Evolutionary conservation across 2,888 invertebrate species (phyloP).

Genomic region (Agrochola lychnidis): DNA sequence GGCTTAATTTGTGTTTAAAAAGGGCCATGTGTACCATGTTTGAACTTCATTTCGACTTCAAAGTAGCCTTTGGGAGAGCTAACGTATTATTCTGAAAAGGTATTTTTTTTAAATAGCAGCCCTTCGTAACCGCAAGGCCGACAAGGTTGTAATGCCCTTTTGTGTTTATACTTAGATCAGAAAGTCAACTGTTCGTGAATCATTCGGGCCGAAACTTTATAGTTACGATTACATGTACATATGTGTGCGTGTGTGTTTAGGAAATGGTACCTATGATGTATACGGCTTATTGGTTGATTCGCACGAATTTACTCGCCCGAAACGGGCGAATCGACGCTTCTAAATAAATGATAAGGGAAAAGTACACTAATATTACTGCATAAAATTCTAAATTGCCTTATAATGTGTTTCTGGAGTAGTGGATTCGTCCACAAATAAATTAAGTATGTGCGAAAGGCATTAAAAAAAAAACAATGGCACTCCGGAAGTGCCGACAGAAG

Average conservation of each 20-base stretch:
- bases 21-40: not conserved
- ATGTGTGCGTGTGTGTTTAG: constrained; percentile 42
- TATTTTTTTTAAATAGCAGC: constrained; percentile 11
- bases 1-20: constrained; percentile 19
- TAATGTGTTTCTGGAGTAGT: too few relatives aligned
- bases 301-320: too few relatives aligned
- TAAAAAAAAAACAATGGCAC: too few relatives aligned
- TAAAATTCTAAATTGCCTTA: too few relatives aligned
- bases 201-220: constrained; percentile 57
- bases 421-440: too few relatives aligned
- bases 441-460: too few relatives aligned
- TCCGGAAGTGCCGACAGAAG: too few relatives aligned
- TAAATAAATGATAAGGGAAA: too few relatives aligned
- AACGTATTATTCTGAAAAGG: not conserved
- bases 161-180: constrained; percentile 65
- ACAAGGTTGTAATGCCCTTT: constrained; percentile 60
- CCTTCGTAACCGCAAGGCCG: constrained; percentile 60
- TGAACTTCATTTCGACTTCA: constrained; percentile 21
- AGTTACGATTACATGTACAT: constrained; percentile 33
- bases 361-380: too few relatives aligned
- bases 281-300: not conserved
- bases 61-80: constrained; percentile 4
- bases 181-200: constrained; percentile 63
- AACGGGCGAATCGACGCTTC: too few relatives aligned
- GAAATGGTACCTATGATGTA: constrained; percentile 45